Base-by-base conservation (phyloP, 1,140 invertebrate genomes). In the Luehdorfia chinensis region DNA sequence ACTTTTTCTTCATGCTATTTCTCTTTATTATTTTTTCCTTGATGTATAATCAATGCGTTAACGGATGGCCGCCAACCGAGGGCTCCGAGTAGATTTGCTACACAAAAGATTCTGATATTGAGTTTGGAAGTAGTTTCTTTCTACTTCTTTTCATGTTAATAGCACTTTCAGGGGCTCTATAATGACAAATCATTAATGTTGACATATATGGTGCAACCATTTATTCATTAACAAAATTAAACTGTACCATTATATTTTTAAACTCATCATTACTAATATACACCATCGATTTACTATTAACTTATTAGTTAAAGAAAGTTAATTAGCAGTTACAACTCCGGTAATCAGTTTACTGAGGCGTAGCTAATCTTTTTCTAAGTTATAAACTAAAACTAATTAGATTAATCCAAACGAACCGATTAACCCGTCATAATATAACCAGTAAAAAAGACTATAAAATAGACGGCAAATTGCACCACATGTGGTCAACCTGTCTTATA, bases 31-130 rank as follows among this genome's bases (percentile, higher is more conserved):
- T 81, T 77, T 84, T 80, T 85, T 75, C 83, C 75, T 76, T 83
- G 79, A 84, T 84, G 72, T 84, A 86, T 86, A 86, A 84, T 86
- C 78, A 84, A 86, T 86, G 75, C 80, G 79, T 81, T 83, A 81
- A 86, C 77, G 77, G 79, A 75, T 75, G 74, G 79, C 70, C 75
- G 73, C 65, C 66, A 70, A 50, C 60, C 63, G 66, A 70, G 75
- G 66, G 68, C 70, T 71, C 63, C 51, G 66, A 85, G 66, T 81
- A 85, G 75, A 84, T 83, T 85, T 85, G 71, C 79, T 57, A 78
- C 73, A 85, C 77, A 84, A 85, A 79, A 84, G 77, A 76, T 74
- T 78, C 69, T 70, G 75, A 84, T 81, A 83, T 84, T 84, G 74
- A 81, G 77, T 80, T 81, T 78, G 70, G 73, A 80, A 80, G 74